phyloP scores from a whole-genome alignment of 1,140 invertebrate genomes.

The Rhopalosiphum maidis region DNA sequence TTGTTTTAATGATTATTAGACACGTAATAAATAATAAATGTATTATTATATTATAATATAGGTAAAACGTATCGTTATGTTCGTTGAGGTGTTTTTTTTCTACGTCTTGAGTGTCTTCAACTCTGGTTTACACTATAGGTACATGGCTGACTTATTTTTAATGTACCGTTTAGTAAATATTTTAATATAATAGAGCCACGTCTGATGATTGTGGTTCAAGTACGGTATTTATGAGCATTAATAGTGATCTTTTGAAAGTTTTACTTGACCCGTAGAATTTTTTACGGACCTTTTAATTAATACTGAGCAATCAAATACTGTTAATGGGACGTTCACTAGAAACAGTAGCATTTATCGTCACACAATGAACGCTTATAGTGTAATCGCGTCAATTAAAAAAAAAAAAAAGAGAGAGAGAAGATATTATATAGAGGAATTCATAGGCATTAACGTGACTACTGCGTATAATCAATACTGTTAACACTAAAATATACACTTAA shows the following conservation, averaged over 20 bases:
- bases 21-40: too few species aligned
- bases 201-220: background rate
- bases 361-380: background rate
- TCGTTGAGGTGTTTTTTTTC: background rate
- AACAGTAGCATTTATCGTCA: background rate
- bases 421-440: too few species aligned
- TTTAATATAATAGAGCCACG: background rate
- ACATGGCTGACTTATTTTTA: background rate
- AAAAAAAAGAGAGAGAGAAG: background rate
- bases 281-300: background rate
- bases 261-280: background rate
- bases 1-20: too few species aligned
- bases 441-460: background rate
- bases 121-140: background rate
- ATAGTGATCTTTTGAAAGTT: background rate
- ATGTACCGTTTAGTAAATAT: background rate
- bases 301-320: background rate
- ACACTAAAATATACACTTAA: slow-evolving; percentile 5
- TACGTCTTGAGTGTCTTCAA: background rate
- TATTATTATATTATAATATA: too few species aligned
- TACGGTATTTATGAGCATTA: background rate
- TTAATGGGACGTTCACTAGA: background rate
- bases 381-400: background rate
- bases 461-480: background rate
- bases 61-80: background rate